A percentile compares a stretch with the other conserved stretches of the same genome.
phyloP scores from a whole-genome alignment of 2,888 invertebrate genomes.

The Ochropleura plecta region DNA sequence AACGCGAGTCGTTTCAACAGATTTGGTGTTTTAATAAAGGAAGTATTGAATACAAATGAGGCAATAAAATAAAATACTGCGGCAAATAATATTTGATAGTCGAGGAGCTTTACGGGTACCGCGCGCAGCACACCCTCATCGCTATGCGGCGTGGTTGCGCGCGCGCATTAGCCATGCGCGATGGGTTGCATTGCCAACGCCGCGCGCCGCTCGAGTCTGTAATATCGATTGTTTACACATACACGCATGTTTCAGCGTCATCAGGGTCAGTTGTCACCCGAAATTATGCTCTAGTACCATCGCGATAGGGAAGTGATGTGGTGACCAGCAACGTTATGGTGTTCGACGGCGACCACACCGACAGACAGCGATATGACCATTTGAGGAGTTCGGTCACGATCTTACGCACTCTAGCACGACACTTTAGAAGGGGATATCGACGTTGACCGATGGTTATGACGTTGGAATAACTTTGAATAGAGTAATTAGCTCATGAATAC shows the following conservation, averaged over 20 bases:
- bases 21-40: constrained; percentile 74
- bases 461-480: constrained; percentile 89
- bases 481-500: constrained; percentile 87
- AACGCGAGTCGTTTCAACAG: constrained; percentile 60
- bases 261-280: constrained; percentile 74
- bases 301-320: constrained; percentile 69
- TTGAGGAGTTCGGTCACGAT: constrained; percentile 89
- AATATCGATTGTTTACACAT: constrained; percentile 87
- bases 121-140: constrained; percentile 81
- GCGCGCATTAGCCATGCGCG: constrained; percentile 86
- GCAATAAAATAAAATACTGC: constrained; percentile 81
- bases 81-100: constrained; percentile 82
- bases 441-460: constrained; percentile 88
- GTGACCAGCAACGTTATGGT: constrained; percentile 18
- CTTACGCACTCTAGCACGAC: constrained; percentile 80
- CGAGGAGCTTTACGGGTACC: constrained; percentile 75
- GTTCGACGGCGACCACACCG: constrained; percentile 78
- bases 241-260: constrained; percentile 73
- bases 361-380: constrained; percentile 81
- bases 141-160: constrained; percentile 81
- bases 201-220: constrained; percentile 62
- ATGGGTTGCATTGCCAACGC: constrained; percentile 77
- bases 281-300: constrained; percentile 76
- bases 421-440: constrained; percentile 85
- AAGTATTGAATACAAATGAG: constrained; percentile 85